A percentile compares a stretch with the other conserved stretches of the same genome.
Evolutionary conservation across 2,797 vertebrate species (phyloP).

Genomic region (Gymnodraco acuticeps): DNA sequence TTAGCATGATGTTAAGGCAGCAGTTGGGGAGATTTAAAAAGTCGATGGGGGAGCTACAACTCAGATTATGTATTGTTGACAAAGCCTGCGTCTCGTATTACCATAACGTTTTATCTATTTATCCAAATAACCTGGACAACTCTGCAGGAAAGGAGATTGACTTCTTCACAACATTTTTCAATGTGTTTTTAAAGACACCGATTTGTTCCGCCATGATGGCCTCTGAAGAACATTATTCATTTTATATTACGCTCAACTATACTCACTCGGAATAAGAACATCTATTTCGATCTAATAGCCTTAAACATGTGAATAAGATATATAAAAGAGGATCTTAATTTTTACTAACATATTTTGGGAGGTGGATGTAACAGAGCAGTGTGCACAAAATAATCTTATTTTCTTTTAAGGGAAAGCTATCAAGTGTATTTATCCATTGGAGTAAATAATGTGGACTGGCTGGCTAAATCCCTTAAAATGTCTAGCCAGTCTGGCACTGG

Average conservation of each 20-base stretch:
- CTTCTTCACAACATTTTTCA: neutral
- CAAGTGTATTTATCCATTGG: slow-evolving; percentile 58
- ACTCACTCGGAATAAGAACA: slow-evolving; percentile 21
- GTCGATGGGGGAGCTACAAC: slow-evolving; percentile 28
- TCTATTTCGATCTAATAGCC: slow-evolving; percentile 26
- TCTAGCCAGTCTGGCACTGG: slow-evolving; percentile 53
- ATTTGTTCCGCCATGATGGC: slow-evolving; percentile 45
- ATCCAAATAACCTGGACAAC: slow-evolving; percentile 14
- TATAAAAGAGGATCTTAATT: slow-evolving; percentile 33
- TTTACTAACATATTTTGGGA: slow-evolving; percentile 24
- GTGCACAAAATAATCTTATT: slow-evolving; percentile 25
- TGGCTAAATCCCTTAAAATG: slow-evolving; percentile 54
- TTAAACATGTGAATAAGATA: slow-evolving; percentile 49
- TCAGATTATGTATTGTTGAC: slow-evolving; percentile 49
- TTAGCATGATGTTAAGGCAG: slow-evolving; percentile 67
- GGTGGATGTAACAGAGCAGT: slow-evolving; percentile 17
- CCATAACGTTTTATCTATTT: neutral
- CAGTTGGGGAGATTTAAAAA: slow-evolving; percentile 59
- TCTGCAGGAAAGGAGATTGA: neutral
- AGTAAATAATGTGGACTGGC: slow-evolving; percentile 58
- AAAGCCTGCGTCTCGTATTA: slow-evolving; percentile 30
- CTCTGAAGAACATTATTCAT: slow-evolving; percentile 34
- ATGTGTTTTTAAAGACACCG: neutral
- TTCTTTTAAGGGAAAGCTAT: slow-evolving; percentile 36
- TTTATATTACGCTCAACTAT: slow-evolving; percentile 30